Evolutionary conservation across 1,140 invertebrate genomes (phyloP), one percentile per base, ranked within the genome.

Genomic region (Caerostris darwini): DNA sequence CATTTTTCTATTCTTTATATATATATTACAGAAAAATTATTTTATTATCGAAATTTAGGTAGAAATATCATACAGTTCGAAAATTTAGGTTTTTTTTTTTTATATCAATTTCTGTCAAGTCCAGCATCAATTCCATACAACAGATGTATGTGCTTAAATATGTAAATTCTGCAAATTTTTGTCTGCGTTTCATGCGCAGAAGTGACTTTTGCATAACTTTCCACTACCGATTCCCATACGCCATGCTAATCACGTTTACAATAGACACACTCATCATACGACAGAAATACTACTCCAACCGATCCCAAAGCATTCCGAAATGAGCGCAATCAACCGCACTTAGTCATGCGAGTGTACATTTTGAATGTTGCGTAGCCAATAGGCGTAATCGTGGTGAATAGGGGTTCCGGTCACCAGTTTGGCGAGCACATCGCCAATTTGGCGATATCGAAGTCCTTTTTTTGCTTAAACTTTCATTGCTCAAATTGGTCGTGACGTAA

Each of bases 261-360:
- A 50, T 53, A 50, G 71, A 34, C 71, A 50, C 71, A 77, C 19
- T 77, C 71, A 77, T 77, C 71, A 34, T 77, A 77, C 34, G 71
- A 77, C 19, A 12, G 71, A 77, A 77, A 77, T 77, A 77, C 71
- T 50, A 77, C 71, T 77, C 71, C 71, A 50, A 77, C 71, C 50
- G 71, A 77, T 77, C 71, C 71, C 50, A 50, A 77, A 77, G 34
- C 71, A 77, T 77, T 77, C 71, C 71, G 53, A 10, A 77, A 77
- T 77, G 71, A 77, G 14, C 10, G 71, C 71, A 77, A 77, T 77
- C 71, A 77, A 77, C 71, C 71, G 71, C 71, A 53, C 71, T 77
- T 77, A 53, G 19, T 77, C 71, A 77, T 77, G 34, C 71, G 19
- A 19, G 71, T 77, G 71, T 77, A 77, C 50, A 77, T 77, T 71